Evolutionary conservation across 2,113 vertebrate species (phyloP).

Genomic region (Ceratotherium simum): DNA sequence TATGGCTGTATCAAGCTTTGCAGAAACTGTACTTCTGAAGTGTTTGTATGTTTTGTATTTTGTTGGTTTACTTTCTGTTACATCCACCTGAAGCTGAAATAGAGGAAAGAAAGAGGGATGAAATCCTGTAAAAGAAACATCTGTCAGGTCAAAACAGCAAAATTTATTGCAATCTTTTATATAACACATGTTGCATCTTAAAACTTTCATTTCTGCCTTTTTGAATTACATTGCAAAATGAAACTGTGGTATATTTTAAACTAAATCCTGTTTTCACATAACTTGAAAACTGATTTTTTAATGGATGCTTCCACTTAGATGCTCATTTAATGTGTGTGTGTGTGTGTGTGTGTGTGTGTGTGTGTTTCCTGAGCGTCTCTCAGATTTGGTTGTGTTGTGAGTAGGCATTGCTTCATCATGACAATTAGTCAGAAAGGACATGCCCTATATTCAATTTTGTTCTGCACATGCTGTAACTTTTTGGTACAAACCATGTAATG

Average conservation of each 20-base stretch:
- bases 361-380: background rate
- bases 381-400: background rate
- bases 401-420: background rate
- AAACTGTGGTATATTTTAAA: background rate
- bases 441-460: background rate
- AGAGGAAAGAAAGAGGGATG: background rate
- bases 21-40: background rate
- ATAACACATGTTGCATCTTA: background rate
- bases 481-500: background rate
- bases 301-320: background rate
- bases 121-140: slow-evolving; percentile 11
- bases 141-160: slow-evolving; percentile 39
- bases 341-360: background rate
- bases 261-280: background rate
- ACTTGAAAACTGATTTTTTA: background rate
- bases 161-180: slow-evolving; percentile 24
- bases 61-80: slow-evolving; percentile 24
- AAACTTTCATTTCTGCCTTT: background rate
- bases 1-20: background rate
- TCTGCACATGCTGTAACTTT: background rate
- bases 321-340: background rate
- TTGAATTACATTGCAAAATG: background rate
- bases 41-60: slow-evolving; percentile 62
- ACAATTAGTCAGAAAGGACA: background rate
- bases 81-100: background rate